These are phyloP conservation scores for Triplophysa rosa DNA, from an alignment of 2,113 vertebrate species.

Conservation along the genomic window DNA sequence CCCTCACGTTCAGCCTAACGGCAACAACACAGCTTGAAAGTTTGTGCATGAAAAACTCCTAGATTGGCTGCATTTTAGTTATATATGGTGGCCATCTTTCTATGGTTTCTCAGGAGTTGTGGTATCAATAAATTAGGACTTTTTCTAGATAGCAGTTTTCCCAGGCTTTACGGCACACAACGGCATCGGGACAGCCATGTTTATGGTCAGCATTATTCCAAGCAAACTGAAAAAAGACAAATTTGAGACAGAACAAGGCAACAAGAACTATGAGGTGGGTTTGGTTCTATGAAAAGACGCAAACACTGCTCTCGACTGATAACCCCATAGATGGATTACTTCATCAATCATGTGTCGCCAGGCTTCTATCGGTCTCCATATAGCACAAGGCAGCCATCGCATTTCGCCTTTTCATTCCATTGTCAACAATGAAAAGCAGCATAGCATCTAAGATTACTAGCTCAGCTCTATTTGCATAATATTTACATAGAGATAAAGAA, in stretches of 20 bases:
- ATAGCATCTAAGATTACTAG: slow-evolving; percentile 43
- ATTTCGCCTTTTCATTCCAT: slow-evolving; percentile 32
- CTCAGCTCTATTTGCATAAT: slow-evolving; percentile 37
- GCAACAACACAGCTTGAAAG: slow-evolving; percentile 13
- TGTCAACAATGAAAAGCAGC: slow-evolving; percentile 34
- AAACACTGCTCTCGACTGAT: slow-evolving; percentile 37
- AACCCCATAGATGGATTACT: slow-evolving; percentile 39
- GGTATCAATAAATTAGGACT: neutral
- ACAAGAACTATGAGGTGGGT: neutral
- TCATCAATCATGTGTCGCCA: slow-evolving; percentile 40
- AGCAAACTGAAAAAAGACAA: slow-evolving; percentile 7
- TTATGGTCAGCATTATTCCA: neutral
- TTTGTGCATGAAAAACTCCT: neutral
- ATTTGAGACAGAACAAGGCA: slow-evolving; percentile 13
- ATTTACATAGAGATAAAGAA: slow-evolving; percentile 42
- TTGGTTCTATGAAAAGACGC: neutral
- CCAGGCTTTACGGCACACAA: neutral
- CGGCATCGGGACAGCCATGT: neutral
- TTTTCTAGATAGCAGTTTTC: neutral
- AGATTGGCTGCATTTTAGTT: slow-evolving; percentile 29
- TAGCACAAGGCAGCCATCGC: neutral
- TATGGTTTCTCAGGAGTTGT: neutral
- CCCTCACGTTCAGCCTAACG: neutral
- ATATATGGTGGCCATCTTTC: neutral
- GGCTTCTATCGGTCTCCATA: slow-evolving; percentile 31